A percentile compares a stretch with the other conserved stretches of the same genome.
Conservation (phyloP, 2,888 invertebrate genomes). For the Lamellibrachia satsuma region DNA sequence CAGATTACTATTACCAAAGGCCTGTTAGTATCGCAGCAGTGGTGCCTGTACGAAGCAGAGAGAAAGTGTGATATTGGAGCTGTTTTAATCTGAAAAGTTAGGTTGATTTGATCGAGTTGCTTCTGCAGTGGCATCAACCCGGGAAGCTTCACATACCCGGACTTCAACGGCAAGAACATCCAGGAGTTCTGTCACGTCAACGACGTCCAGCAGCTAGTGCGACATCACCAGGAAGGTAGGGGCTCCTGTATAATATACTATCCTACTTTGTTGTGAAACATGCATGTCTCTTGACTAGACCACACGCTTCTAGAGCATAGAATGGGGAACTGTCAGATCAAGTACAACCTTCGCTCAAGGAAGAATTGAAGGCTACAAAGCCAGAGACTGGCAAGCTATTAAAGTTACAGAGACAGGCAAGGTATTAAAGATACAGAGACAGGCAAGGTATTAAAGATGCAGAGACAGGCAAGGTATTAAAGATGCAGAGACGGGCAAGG, state of each 20-base stretch:
- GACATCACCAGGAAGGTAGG: slow-evolving; percentile 81
- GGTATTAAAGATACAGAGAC: too few relatives aligned
- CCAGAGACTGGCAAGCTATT: too few relatives aligned
- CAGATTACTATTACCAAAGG: not conserved
- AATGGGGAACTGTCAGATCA: too few relatives aligned
- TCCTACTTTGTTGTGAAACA: not conserved
- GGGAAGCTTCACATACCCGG: slow-evolving; percentile 49
- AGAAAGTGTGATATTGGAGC: not conserved
- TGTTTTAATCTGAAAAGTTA: too few relatives aligned
- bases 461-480: too few relatives aligned
- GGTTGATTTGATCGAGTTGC: not conserved
- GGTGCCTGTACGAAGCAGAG: not conserved
- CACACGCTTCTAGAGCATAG: too few relatives aligned
- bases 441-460: too few relatives aligned
- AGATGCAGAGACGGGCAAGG: too few relatives aligned
- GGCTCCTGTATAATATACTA: not conserved
- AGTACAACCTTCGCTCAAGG: too few relatives aligned
- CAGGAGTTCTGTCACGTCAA: slow-evolving; percentile 86
- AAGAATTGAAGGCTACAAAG: too few relatives aligned
- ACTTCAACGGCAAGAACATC: slow-evolving; percentile 75
- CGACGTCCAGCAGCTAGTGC: slow-evolving; percentile 80
- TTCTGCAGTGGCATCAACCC: slow-evolving; percentile 53
- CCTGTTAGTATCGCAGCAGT: slow-evolving; percentile 18
- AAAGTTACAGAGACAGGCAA: too few relatives aligned
- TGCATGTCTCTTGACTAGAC: too few relatives aligned